Percentiles rank a stretch among this genome's conserved stretches.
These are phyloP conservation scores for Madoqua kirkii DNA, from an alignment of 2,113 vertebrate species.

Conservation along the genomic window DNA sequence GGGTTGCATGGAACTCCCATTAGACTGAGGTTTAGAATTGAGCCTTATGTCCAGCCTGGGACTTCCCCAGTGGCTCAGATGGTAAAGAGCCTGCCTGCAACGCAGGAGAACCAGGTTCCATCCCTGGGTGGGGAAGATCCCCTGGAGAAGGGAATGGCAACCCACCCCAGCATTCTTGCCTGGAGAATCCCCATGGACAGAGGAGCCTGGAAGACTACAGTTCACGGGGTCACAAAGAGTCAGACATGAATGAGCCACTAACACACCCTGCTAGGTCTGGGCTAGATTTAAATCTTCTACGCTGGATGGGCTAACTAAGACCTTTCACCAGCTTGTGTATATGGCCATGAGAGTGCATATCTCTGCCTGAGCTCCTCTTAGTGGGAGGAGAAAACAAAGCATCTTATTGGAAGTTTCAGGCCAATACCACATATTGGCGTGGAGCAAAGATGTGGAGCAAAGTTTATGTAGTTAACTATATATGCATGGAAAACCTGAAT, in stretches of 20 bases:
- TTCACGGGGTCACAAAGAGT: not conserved
- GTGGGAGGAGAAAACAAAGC: not conserved
- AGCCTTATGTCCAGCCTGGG: not conserved
- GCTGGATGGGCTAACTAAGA: not conserved
- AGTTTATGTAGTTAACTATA: not conserved
- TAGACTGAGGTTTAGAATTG: not conserved
- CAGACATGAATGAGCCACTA: not conserved
- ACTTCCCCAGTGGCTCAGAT: fast-evolving
- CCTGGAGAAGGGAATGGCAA: not conserved
- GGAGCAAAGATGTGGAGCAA: too few species aligned
- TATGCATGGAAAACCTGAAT: not conserved
- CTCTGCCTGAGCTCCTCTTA: not conserved
- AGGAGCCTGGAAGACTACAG: not conserved
- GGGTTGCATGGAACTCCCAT: too few species aligned
- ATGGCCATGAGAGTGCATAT: not conserved
- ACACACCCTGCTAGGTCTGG: not conserved
- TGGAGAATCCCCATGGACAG: not conserved
- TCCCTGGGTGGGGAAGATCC: not conserved
- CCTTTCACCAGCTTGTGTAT: too few species aligned
- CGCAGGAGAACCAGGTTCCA: not conserved
- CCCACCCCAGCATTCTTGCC: not conserved
- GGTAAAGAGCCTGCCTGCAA: not conserved
- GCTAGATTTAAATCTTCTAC: not conserved
- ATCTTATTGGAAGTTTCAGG: not conserved
- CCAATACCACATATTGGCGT: fast-evolving